A percentile compares a stretch with the other conserved stretches of the same genome.
Evolutionary conservation across 2,888 invertebrate genomes (phyloP).

Genomic region (Drosophila niveifrons): DNA sequence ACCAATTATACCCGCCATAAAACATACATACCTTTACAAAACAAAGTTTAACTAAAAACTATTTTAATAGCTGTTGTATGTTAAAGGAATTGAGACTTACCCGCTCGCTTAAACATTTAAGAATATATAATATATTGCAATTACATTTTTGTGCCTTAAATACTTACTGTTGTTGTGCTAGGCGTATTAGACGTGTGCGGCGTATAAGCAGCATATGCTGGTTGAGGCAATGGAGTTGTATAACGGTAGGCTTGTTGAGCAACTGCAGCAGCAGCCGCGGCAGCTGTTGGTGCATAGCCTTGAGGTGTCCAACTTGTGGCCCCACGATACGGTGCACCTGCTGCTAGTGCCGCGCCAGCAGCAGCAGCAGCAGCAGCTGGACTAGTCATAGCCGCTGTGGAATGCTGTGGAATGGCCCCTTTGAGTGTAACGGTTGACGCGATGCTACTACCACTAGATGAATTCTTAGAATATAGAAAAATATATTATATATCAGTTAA

Average conservation of each 20-base stretch:
- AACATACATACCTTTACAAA: too few relatives aligned
- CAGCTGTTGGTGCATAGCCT: slow-evolving; percentile 85
- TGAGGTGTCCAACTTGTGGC: slow-evolving; percentile 85
- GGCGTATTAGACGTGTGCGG: slow-evolving; percentile 85
- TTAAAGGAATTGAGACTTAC: too few relatives aligned
- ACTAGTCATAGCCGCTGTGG: slow-evolving; percentile 86
- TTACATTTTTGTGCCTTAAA: neutral
- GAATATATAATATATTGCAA: too few relatives aligned
- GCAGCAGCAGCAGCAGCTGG: slow-evolving; percentile 85
- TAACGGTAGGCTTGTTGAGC: slow-evolving; percentile 85
- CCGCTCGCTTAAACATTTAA: too few relatives aligned
- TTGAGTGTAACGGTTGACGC: slow-evolving; percentile 84
- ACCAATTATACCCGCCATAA: too few relatives aligned
- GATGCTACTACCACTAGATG: slow-evolving; percentile 80
- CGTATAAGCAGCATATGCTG: slow-evolving; percentile 85
- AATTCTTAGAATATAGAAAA: slow-evolving; percentile 55
- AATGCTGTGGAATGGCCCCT: slow-evolving; percentile 84
- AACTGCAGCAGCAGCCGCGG: slow-evolving; percentile 84
- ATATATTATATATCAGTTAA: neutral
- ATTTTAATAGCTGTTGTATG: too few relatives aligned
- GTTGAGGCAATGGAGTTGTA: slow-evolving; percentile 85
- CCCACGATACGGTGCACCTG: slow-evolving; percentile 85
- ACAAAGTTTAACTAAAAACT: too few relatives aligned
- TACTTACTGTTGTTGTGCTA: slow-evolving; percentile 85
- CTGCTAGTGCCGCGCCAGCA: slow-evolving; percentile 85